These are phyloP conservation scores for Eilema depressum DNA, from an alignment of 2,888 invertebrate genomes.

Conservation along the genomic window DNA sequence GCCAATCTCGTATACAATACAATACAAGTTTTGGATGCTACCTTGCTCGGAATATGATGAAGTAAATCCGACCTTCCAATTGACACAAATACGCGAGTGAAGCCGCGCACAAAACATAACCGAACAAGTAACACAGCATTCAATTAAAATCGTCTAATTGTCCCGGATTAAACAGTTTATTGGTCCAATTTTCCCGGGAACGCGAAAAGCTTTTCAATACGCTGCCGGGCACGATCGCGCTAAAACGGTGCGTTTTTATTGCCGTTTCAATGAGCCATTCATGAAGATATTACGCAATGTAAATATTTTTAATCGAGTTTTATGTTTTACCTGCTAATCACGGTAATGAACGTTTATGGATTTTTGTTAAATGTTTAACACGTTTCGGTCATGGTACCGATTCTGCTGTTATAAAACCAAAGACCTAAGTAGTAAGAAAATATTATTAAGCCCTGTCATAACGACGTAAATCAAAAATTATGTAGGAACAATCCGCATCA, in stretches of 20 bases:
- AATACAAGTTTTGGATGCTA: too few species aligned
- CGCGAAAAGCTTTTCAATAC: constrained; percentile 37
- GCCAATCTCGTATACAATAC: too few species aligned
- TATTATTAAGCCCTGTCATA: too few species aligned
- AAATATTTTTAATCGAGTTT: constrained; percentile 17
- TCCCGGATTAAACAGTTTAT: constrained; percentile 29
- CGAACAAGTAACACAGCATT: constrained; percentile 9
- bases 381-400: background rate
- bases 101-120: background rate
- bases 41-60: too few species aligned
- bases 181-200: constrained; percentile 36
- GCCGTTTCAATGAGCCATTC: constrained; percentile 28
- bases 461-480: too few species aligned
- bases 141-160: constrained; percentile 38
- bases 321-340: constrained; percentile 11
- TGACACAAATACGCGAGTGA: background rate
- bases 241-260: constrained; percentile 30
- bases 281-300: constrained; percentile 17
- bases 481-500: too few species aligned
- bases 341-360: background rate
- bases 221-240: constrained; percentile 36
- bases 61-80: too few species aligned
- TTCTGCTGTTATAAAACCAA: too few species aligned
- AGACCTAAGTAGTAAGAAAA: too few species aligned
- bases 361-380: background rate